Evolutionary conservation across 2,888 invertebrate species (phyloP).

Genomic region (Ophion ventricosus): DNA sequence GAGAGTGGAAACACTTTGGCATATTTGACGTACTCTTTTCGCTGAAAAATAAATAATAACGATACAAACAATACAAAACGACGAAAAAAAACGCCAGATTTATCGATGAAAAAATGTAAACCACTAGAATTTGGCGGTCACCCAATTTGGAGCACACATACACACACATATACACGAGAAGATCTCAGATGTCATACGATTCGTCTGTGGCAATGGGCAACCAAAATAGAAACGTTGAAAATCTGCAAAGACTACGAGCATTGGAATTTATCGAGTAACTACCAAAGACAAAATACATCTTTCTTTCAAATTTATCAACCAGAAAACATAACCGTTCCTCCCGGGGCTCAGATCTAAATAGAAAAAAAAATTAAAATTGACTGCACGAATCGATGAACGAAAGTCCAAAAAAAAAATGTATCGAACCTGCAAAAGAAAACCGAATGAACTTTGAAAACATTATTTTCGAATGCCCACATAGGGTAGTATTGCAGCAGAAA

Average conservation of each 20-base stretch:
- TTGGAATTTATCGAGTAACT: constrained; percentile 66
- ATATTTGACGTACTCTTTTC: constrained; percentile 97
- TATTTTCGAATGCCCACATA: neutral
- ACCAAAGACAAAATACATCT: neutral
- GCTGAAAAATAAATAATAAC: constrained; percentile 85
- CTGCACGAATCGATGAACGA: neutral
- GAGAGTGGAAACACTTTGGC: constrained; percentile 96
- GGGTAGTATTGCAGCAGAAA: neutral
- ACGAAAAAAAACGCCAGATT: constrained; percentile 16
- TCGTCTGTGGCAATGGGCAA: constrained; percentile 75
- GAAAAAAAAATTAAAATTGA: neutral
- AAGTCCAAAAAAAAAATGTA: neutral
- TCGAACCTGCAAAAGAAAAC: neutral
- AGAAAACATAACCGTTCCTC: neutral
- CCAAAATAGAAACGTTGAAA: constrained; percentile 72
- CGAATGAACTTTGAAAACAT: neutral
- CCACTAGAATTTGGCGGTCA: constrained; percentile 62
- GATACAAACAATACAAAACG: constrained; percentile 8
- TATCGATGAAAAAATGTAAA: constrained; percentile 47
- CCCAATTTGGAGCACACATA: constrained; percentile 64
- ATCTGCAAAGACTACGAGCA: constrained; percentile 60
- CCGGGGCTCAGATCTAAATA: neutral
- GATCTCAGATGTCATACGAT: constrained; percentile 71
- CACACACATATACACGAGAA: neutral
- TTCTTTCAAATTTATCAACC: neutral